Base-by-base conservation (phyloP, 1,140 invertebrate genomes). In the Drosophila seguyi region DNA sequence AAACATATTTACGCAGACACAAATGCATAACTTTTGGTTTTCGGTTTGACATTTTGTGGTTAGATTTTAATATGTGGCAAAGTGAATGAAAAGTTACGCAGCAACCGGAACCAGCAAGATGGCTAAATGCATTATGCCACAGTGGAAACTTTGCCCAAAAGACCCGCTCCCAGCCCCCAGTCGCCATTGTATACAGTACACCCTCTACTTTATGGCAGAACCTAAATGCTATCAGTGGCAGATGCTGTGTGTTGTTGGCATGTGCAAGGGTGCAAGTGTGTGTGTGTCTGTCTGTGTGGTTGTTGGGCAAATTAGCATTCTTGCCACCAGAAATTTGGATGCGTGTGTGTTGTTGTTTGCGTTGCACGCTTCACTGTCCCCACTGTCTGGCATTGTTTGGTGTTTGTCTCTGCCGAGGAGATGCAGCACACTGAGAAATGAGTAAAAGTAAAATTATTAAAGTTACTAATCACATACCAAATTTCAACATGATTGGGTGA, bases 21-120 rank as follows among this genome's bases (percentile, higher is more conserved):
- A 69, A 80, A 67, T 75, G 78, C 84, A 87, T 90, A 87, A 87
- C 85, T 87, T 87, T 87, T 90, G 84, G 84, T 87, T 87, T 88
- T 63, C 58, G 65, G 85, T 88, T 87, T 87, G 85, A 87, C 84
- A 87, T 88, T 87, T 78, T 90, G 84, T 84, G 84, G 84, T 82
- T 79, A 65, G 59, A 87, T 84, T 88, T 88, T 88, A 88, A 88
- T 84, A 88, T 88, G 73, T 88, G 77, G 60, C 45, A 78, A 84
- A 87, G 80, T 88, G 84, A 82, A 55, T 72, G 69, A 77, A 80
- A 88, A 87, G 80, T 88, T 88, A 80, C 72, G 71, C 42, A 74
- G 62, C 31, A 72, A 45, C 45, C 50, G 65, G 65, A 72, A 66
- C 42, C 63, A 31, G 41, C 60, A 52, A 63, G 60, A 66, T 55